Percentiles rank a stretch among this genome's conserved stretches.
phyloP scores from a whole-genome alignment of 1,140 invertebrate genomes.

The Caenorhabditis latens region DNA sequence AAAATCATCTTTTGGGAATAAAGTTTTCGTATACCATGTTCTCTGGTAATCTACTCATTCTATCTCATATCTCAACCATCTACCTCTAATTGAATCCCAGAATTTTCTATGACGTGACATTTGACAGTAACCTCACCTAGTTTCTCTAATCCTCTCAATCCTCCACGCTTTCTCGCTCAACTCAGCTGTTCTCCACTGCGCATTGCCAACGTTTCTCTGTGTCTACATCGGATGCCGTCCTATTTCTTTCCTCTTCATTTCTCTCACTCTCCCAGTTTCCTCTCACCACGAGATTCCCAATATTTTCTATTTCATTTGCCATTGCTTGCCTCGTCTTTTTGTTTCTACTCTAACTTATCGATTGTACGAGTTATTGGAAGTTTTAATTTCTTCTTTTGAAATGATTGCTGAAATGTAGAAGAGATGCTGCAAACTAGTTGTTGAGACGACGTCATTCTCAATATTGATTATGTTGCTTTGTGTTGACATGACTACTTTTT shows the following conservation, averaged over 20 bases:
- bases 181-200: conserved; percentile 5
- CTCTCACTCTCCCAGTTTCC: background rate
- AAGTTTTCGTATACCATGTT: background rate
- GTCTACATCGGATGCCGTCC: background rate
- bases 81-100: background rate
- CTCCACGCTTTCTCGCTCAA: background rate
- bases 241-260: background rate
- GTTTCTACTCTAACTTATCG: conserved; percentile 13
- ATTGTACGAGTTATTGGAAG: background rate
- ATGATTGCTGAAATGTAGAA: too few species aligned
- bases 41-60: background rate
- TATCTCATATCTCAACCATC: too few species aligned
- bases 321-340: background rate
- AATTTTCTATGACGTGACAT: background rate
- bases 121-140: too few species aligned
- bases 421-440: too few species aligned
- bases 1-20: background rate
- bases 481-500: too few species aligned
- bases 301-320: background rate
- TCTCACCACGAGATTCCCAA: background rate
- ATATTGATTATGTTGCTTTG: too few species aligned
- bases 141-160: conserved; percentile 22
- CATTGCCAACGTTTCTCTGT: background rate
- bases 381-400: background rate
- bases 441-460: too few species aligned